Evolutionary conservation across 1,140 invertebrate genomes (phyloP), one percentile per base, ranked within the genome.

Genomic region (Zaprionus africanus): DNA sequence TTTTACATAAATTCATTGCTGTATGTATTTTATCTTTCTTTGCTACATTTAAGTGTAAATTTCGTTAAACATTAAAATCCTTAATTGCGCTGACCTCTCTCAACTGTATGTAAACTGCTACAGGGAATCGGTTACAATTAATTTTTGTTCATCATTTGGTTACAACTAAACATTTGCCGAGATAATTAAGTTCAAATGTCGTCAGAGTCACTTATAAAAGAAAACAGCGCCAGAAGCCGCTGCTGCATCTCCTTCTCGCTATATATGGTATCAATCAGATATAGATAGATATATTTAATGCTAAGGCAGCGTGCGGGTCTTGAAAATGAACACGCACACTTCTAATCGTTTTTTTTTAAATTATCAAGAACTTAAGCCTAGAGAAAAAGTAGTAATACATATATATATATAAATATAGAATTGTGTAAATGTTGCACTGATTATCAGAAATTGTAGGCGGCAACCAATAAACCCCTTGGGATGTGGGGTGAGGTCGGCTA

Each of bases 21-120:
- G 74, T 69, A 69, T 77, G 75, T 75, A 78, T 78, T 83, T 83
- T 70, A 77, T 87, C 79, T 81, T 84, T 86, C 74, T 86, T 87
- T 65, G 75, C 84, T 87, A 87, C 77, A 87, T 84, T 76, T 81
- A 81, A 78, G 70, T 87, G 84, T 87, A 88, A 84, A 84, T 88
- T 88, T 90, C 38, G 78, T 81, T 87, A 71, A 83, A 68, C 63
- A 81, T 70, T 75, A 76, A 72, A 72, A 54, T 76, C 74, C 74
- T 76, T 76, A 87, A 79, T 81, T 78, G 82, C 78, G 66, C 84
- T 79, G 70, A 90, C 78, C 84, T 81, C 70, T 71, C 31, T 67
- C 51, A 82, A 82, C 76, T 82, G 68, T 46, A 61, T 82, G 73
- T 51, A 87, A 60, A 88, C 84, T 84, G 75, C 85, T 90, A 87